Conservation (phyloP, 2,113 vertebrate species). For the Gnathonemus longibarbis region DNA sequence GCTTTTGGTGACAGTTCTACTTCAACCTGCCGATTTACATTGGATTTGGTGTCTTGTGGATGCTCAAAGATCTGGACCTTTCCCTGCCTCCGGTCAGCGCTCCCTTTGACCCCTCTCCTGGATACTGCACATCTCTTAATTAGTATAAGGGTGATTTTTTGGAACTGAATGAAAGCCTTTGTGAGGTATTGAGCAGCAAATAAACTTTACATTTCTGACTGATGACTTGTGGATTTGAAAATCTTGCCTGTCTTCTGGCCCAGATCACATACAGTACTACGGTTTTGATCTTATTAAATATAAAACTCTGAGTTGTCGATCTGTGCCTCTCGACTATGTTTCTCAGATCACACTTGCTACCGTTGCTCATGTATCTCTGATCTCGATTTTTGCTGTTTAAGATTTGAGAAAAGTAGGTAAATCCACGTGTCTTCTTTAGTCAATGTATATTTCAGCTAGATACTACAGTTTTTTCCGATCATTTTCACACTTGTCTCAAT, state of each 20-base stretch:
- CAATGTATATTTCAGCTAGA: neutral
- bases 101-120: neutral
- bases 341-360: neutral
- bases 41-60: neutral
- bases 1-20: neutral
- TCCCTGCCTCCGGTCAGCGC: neutral
- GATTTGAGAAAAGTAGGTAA: neutral
- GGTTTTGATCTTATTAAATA: too few relatives aligned
- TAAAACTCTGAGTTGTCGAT: neutral
- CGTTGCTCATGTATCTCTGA: neutral
- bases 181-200: neutral
- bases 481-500: too few relatives aligned
- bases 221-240: neutral
- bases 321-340: neutral
- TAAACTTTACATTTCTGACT: neutral
- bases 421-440: neutral
- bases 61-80: neutral
- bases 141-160: too few relatives aligned
- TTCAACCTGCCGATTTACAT: neutral
- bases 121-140: too few relatives aligned
- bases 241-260: neutral
- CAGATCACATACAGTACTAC: neutral
- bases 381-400: neutral
- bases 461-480: too few relatives aligned
- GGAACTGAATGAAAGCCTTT: too few relatives aligned